Evolutionary conservation across 1,140 invertebrate species (phyloP).

Genomic region (Drosophila novamexicana): DNA sequence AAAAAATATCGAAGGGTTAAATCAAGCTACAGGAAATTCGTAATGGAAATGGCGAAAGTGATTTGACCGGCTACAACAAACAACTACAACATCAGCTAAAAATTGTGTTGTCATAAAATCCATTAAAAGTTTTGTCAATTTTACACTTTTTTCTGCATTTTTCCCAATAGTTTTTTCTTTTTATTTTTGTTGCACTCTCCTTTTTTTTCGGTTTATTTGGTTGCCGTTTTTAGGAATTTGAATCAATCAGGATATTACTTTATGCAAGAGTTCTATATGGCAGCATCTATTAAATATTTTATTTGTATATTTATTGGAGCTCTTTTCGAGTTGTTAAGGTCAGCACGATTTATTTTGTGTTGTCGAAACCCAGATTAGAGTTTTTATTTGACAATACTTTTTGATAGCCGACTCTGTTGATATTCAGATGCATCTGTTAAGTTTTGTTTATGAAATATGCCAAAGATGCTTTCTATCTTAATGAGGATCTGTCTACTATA

Average conservation of each 20-base stretch:
- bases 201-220: not conserved
- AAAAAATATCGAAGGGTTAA: slow-evolving; percentile 14
- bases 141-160: slow-evolving; percentile 9
- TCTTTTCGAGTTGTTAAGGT: not conserved
- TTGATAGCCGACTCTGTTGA: no score
- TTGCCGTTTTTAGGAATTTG: slow-evolving; percentile 3
- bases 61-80: slow-evolving; percentile 30
- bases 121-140: slow-evolving; percentile 43
- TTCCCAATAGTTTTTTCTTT: not conserved
- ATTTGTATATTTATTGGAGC: not conserved
- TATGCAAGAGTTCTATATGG: not conserved
- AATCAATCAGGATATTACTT: slow-evolving; percentile 26
- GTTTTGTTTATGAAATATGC: no score
- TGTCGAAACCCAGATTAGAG: no score
- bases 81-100: not conserved
- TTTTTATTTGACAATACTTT: no score
- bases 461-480: no score
- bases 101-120: slow-evolving; percentile 33
- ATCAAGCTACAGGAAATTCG: slow-evolving; percentile 31
- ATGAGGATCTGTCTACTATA: no score
- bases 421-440: no score
- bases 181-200: not conserved
- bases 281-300: not conserved
- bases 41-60: slow-evolving; percentile 42
- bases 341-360: not conserved